Base-by-base conservation (phyloP, 1,140 invertebrate species). In the Drosophila kanapiae region DNA sequence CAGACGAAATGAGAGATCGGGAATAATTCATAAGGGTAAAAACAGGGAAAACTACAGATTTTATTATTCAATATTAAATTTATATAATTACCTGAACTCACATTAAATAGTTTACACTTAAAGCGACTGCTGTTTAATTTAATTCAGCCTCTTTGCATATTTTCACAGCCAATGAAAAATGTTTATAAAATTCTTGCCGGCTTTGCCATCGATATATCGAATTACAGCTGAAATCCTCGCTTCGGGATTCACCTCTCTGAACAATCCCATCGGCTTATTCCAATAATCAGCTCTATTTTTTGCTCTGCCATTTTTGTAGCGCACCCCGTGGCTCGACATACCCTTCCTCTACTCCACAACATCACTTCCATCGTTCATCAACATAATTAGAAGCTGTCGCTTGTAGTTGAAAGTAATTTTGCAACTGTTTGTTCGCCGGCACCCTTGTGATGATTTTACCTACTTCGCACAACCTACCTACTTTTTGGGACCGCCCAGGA, bases 311-410 rank as follows among this genome's bases (percentile, higher is more conserved):
- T 56, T 68, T 70, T 45, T 40, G 54, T 18, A 78, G 56, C 14
- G 48, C 37, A 78, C 38, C 54, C 57, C 47, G 42, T 9, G 49
- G 76, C 18, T 42, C 27, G 37, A 7, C 40, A 42, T 53, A 76
- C 51, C 49, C 63, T 60, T 78, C 43, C 16, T n/a, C 6, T 43
- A 57, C 43, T 45, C 23, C 38, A 53, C 14, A 33, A 0, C 23
- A 10, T 6, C 27, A 45, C 58, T 56, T 45, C 67, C 68, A 74
- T 72, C 69, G 68, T 56, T 57, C 77, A 64, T 78, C 76, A 78
- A 58, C 76, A 78, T 71, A 78, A 79, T 78, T 64, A 78, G 67
- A 78, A 72, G 76, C 75, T 78, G 75, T 78, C 75, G 75, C 64
- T 79, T 74, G 57, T 79, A 70, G 67, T 72, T 78, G 51, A 70